Evolutionary conservation across 2,797 vertebrate genomes (phyloP).

Genomic region (Scomberomorus guttatus): DNA sequence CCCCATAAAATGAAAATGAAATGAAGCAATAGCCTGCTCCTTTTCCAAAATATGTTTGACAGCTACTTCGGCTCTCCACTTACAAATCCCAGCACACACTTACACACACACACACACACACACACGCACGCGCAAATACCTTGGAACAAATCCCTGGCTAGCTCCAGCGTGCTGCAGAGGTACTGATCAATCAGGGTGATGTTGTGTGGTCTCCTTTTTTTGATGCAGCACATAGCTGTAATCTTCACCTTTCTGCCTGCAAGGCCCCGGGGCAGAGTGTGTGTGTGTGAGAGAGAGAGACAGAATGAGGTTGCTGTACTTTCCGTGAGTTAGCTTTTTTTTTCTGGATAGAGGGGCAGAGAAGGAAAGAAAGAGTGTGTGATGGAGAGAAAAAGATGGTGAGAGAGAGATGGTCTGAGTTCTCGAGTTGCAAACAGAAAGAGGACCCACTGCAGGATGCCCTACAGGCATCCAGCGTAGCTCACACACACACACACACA

Average conservation of each 20-base stretch:
- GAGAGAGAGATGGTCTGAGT: slow-evolving; percentile 42
- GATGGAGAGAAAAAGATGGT: slow-evolving; percentile 22
- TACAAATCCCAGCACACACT: slow-evolving; percentile 50
- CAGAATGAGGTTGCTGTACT: not conserved
- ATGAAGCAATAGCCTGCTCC: slow-evolving; percentile 46
- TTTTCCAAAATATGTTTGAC: slow-evolving; percentile 67
- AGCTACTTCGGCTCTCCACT: slow-evolving; percentile 48
- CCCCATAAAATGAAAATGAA: slow-evolving; percentile 26
- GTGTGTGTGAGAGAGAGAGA: not conserved
- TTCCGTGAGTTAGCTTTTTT: slow-evolving; percentile 46
- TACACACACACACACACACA: slow-evolving; percentile 2
- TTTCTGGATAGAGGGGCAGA: slow-evolving; percentile 41
- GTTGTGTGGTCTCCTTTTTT: slow-evolving; percentile 57
- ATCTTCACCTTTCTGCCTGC: slow-evolving; percentile 53
- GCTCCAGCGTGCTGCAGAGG: slow-evolving; percentile 38
- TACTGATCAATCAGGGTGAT: slow-evolving; percentile 60
- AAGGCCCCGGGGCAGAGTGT: slow-evolving; percentile 11
- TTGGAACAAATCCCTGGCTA: slow-evolving; percentile 46
- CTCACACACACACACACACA: slow-evolving; percentile 32
- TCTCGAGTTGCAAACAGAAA: slow-evolving; percentile 66
- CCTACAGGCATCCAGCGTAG: slow-evolving; percentile 57
- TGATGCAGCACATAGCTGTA: slow-evolving; percentile 47
- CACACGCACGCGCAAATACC: slow-evolving; percentile 38
- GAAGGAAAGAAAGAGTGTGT: slow-evolving; percentile 26
- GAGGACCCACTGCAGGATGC: slow-evolving; percentile 57